Conservation (phyloP, 2,797 vertebrate species). For the Orientallactaga sibirica region DNA sequence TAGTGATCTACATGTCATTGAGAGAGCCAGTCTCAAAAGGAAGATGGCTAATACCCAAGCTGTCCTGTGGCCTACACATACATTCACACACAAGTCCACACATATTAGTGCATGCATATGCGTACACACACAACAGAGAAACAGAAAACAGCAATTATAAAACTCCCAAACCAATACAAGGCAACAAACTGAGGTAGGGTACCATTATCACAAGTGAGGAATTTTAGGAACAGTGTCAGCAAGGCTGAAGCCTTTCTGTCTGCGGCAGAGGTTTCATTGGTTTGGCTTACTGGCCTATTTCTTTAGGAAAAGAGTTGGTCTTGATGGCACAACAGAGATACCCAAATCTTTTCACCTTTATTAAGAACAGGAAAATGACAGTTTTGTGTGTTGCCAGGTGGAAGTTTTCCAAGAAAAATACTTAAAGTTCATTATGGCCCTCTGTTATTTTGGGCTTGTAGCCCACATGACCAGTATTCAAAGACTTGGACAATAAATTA, state of each 20-base stretch:
- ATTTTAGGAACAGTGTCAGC: background rate
- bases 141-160: too few relatives aligned
- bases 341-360: background rate
- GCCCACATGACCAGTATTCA: background rate
- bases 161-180: too few relatives aligned
- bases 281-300: background rate
- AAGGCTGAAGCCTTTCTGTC: background rate
- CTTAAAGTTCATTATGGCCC: background rate
- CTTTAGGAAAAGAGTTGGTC: background rate
- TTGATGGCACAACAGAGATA: background rate
- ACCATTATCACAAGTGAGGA: background rate
- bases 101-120: too few relatives aligned
- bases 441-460: background rate
- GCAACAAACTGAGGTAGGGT: background rate
- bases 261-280: background rate
- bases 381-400: background rate
- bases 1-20: too few relatives aligned
- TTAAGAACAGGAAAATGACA: background rate
- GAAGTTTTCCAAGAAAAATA: slow-evolving; percentile 27
- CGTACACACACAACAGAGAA: too few relatives aligned
- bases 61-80: too few relatives aligned
- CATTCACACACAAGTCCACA: too few relatives aligned
- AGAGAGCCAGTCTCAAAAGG: too few relatives aligned
- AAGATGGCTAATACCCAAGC: too few relatives aligned
- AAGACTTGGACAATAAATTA: slow-evolving; percentile 19